Conservation (phyloP, 2,888 invertebrate species). For the Aleiodes alternator region DNA sequence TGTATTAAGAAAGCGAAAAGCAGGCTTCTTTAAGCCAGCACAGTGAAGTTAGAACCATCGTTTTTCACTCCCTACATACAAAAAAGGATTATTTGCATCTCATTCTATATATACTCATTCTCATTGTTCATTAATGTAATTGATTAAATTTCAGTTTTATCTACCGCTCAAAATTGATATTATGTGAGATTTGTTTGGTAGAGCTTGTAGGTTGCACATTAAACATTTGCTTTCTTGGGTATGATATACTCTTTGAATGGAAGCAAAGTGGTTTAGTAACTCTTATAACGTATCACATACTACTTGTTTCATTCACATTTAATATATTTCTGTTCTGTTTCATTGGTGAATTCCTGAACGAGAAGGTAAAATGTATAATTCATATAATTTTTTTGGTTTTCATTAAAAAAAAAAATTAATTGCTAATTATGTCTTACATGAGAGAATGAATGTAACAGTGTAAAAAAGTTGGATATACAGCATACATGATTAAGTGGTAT, state of each 20-base stretch:
- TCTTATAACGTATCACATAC: conserved; percentile 44
- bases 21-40: too few relatives aligned
- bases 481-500: conserved; percentile 56
- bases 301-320: conserved; percentile 48
- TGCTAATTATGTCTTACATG: not conserved
- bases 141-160: conserved; percentile 47
- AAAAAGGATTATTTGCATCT: too few relatives aligned
- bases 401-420: too few relatives aligned
- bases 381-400: not conserved
- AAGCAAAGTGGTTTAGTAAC: conserved; percentile 42
- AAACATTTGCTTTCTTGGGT: conserved; percentile 57
- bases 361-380: conserved; percentile 59
- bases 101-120: too few relatives aligned
- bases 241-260: conserved; percentile 56
- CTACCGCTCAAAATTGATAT: conserved; percentile 44
- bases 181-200: conserved; percentile 56
- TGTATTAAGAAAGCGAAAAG: too few relatives aligned
- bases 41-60: too few relatives aligned
- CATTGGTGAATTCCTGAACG: conserved; percentile 64
- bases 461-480: conserved; percentile 47
- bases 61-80: too few relatives aligned
- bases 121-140: not conserved
- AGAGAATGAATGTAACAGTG: conserved; percentile 38
- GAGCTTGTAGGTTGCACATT: conserved; percentile 57
- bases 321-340: conserved; percentile 66